Conservation (phyloP, 2,797 vertebrate genomes). For the Hypotaenidia philippensis region DNA sequence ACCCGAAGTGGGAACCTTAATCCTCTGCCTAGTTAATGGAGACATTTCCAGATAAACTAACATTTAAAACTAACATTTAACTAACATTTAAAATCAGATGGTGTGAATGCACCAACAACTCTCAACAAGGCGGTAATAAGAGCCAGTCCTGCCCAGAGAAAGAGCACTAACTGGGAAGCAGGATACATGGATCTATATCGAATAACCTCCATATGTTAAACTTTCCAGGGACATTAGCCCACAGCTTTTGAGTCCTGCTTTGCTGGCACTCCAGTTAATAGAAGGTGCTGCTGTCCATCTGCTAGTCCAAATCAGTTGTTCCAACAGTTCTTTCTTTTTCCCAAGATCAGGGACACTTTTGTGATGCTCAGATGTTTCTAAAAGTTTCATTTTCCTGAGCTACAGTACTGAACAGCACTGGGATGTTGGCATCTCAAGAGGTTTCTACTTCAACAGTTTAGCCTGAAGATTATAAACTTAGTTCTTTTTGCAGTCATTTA, state of each 20-base stretch:
- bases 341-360: not conserved
- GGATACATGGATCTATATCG: not conserved
- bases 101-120: not conserved
- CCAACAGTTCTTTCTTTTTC: not conserved
- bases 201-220: not conserved
- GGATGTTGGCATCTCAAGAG: not conserved
- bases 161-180: not conserved
- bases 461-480: not conserved
- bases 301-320: not conserved
- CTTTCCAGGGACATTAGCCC: not conserved
- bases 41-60: not conserved
- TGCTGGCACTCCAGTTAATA: not conserved
- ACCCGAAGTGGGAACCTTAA: not conserved
- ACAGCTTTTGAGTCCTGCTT: not conserved
- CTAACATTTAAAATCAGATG: not conserved
- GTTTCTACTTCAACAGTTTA: not conserved
- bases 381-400: not conserved
- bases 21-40: not conserved
- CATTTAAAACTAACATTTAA: not conserved
- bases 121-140: not conserved
- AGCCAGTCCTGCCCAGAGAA: not conserved
- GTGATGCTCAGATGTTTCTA: not conserved
- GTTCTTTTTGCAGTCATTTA: not conserved
- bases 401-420: not conserved
- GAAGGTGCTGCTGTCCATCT: not conserved